Conservation (phyloP, 2,113 vertebrate species). For the Centropus bengalensis region DNA sequence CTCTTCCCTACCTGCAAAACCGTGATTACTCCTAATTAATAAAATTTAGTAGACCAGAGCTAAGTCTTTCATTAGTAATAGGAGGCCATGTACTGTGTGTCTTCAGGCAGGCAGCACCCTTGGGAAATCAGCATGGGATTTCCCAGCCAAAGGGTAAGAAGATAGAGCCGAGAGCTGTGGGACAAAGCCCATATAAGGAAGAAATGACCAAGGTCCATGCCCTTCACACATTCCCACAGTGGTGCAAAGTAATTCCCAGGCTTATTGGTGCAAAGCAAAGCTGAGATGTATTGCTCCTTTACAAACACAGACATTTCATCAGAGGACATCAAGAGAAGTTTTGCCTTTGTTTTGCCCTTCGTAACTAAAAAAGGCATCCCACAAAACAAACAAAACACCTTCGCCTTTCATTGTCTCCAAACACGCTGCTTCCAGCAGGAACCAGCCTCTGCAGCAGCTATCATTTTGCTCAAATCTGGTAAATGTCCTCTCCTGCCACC, state of each 20-base stretch:
- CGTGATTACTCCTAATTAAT: background rate
- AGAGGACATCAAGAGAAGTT: background rate
- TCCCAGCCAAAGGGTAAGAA: background rate
- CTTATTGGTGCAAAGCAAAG: background rate
- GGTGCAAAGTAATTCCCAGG: background rate
- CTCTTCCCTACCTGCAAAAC: background rate
- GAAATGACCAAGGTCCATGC: background rate
- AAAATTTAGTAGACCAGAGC: background rate
- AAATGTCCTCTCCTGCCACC: background rate
- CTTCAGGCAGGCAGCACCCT: background rate
- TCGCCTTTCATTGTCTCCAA: background rate
- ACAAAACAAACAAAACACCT: background rate
- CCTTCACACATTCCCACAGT: background rate
- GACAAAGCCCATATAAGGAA: background rate
- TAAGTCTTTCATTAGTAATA: background rate
- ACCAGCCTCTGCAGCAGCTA: background rate
- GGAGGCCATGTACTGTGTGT: background rate
- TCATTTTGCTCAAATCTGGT: background rate
- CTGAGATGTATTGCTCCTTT: slow-evolving; percentile 5
- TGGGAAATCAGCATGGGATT: background rate
- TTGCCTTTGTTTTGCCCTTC: slow-evolving; percentile 13
- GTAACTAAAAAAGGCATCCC: slow-evolving; percentile 6
- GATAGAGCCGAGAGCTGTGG: background rate
- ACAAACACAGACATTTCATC: slow-evolving; percentile 23
- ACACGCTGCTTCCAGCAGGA: background rate